A percentile compares a stretch with the other conserved stretches of the same genome.
Evolutionary conservation across 2,113 vertebrate genomes (phyloP).

Genomic region (Chaetorhynchus papuensis): DNA sequence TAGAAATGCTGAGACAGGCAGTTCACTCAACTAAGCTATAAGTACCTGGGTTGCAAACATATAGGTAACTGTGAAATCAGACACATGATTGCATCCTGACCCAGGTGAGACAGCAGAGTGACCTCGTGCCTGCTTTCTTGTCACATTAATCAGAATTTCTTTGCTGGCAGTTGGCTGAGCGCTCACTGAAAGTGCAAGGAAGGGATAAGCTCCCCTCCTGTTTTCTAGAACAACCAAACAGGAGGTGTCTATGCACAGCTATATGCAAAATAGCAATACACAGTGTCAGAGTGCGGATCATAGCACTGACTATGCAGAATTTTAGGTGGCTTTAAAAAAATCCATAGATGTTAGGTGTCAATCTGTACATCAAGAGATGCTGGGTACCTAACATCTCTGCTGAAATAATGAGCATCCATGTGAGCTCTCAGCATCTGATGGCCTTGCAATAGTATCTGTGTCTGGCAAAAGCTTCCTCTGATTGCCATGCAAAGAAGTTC

Average conservation of each 20-base stretch:
- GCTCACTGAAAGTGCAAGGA: background rate
- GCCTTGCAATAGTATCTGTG: background rate
- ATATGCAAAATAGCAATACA: background rate
- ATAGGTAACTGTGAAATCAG: background rate
- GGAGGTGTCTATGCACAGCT: background rate
- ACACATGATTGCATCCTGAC: background rate
- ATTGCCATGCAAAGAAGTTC: background rate
- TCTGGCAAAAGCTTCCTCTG: background rate
- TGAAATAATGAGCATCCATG: background rate
- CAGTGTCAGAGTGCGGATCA: fast-evolving
- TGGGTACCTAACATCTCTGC: background rate
- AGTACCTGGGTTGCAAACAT: background rate
- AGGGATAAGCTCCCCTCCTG: background rate
- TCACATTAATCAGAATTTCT: background rate
- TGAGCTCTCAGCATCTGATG: background rate
- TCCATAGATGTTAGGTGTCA: background rate
- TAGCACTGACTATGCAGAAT: background rate
- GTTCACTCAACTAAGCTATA: background rate
- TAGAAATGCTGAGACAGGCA: background rate
- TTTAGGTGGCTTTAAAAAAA: background rate
- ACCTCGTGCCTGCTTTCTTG: background rate
- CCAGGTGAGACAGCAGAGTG: background rate
- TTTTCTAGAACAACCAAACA: background rate
- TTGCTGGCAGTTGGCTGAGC: fast-evolving
- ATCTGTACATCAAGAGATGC: background rate